Base-by-base conservation (phyloP, 2,797 vertebrate genomes). In the Myotis planiceps region DNA sequence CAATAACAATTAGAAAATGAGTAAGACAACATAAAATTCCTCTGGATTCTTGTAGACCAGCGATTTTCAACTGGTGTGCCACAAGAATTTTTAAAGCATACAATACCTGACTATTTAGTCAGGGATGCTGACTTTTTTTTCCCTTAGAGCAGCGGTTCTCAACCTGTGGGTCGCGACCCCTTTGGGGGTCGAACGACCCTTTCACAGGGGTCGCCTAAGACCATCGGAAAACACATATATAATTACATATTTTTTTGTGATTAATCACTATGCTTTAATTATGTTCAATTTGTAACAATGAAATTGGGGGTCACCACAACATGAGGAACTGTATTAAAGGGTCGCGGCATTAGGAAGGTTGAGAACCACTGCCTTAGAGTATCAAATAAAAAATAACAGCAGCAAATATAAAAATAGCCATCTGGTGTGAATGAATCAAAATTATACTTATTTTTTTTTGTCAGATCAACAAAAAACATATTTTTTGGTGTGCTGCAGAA, bases 11-110 rank as follows among this genome's bases (percentile, higher is more conserved):
- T 86, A 78, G 58, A 92, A 95, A 84, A 89, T 81, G 15, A 32
- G 13, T 76, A 88, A 82, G 53, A 89, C 90, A 84, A 60, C 55
- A 84, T 19, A 76, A 37, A 84, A 82, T 90, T 94, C 49, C 21
- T 86, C 45, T 65, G 39, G 42, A 85, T 88, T 82, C 27, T 92
- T 75, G 47, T 7, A 88, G 37, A 74, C 18, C 9, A 93, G n/a
- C 1, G n/a, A 51, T 51, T 76, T 76, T 76, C n/a, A 51, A 25
- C 2, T 23, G 18, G n/a, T 34, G 10, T 76, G 10, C 47, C 12
- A 23, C 19, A 76, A 76, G 12, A 76, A 34, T 34, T 51, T 32
- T 76, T 23, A 76, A 51, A 51, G 34, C 29, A 49, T 51, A 19
- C 18, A 51, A 75, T 75, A 23, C 29, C 18, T 12, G 45, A 75